Evolutionary conservation across 2,113 vertebrate species (phyloP).

Genomic region (Neoarius graeffei): DNA sequence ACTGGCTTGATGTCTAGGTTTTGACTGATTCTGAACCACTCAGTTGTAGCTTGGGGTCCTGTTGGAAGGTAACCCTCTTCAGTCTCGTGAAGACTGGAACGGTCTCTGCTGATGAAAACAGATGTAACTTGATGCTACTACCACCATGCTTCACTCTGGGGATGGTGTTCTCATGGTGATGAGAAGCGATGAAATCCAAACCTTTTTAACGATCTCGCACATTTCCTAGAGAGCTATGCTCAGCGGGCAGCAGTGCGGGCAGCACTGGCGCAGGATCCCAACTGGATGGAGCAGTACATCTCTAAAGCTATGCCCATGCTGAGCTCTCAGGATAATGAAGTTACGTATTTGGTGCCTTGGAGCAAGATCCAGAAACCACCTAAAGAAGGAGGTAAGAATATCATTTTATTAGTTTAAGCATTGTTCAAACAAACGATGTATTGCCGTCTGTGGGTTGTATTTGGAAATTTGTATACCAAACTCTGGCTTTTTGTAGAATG

Average conservation of each 20-base stretch:
- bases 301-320: constrained; percentile 74
- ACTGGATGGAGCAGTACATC: constrained; percentile 83
- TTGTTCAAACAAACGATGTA: background rate
- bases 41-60: background rate
- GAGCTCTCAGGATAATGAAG: constrained; percentile 80
- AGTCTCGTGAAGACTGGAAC: background rate
- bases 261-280: constrained; percentile 78
- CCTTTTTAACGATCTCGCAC: background rate
- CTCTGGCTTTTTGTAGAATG: background rate
- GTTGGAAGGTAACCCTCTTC: background rate
- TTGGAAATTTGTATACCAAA: background rate
- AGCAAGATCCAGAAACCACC: constrained; percentile 77
- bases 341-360: constrained; percentile 90
- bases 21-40: background rate
- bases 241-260: constrained; percentile 79
- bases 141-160: background rate
- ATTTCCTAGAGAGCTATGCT: constrained; percentile 80
- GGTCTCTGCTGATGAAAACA: background rate
- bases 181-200: background rate
- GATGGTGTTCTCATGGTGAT: background rate
- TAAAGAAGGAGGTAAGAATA: constrained; percentile 77
- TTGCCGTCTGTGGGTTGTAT: background rate
- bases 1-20: background rate
- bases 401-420: background rate
- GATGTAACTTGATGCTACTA: background rate